A percentile compares a stretch with the other conserved stretches of the same genome.
phyloP scores from a whole-genome alignment of 2,113 vertebrate genomes.

The Chelonoidis abingdonii region DNA sequence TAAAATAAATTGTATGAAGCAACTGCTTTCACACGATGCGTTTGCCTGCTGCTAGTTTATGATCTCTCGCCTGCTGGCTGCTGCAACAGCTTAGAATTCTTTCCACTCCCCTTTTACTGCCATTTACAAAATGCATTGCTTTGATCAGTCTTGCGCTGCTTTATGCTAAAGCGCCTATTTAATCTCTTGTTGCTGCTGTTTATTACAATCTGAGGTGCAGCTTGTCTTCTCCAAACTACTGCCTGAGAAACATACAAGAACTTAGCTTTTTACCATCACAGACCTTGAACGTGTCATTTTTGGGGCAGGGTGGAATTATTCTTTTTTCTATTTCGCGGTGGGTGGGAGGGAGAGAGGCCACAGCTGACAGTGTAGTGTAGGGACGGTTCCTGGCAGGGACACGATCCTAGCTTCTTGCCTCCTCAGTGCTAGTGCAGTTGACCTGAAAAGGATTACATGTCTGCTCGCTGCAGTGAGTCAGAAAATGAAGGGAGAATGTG shows the following conservation, averaged over 20 bases:
- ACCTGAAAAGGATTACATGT: not conserved
- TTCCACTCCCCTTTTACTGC: not conserved
- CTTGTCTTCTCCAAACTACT: not conserved
- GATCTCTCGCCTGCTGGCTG: accelerated
- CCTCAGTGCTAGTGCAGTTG: not conserved
- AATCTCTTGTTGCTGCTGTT: not conserved
- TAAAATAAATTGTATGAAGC: conserved; percentile 61
- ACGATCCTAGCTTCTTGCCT: not conserved
- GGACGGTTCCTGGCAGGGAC: not conserved
- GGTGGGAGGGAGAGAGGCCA: not conserved
- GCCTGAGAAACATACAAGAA: not conserved
- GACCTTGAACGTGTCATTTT: not conserved
- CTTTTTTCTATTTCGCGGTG: not conserved
- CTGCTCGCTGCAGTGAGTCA: not conserved
- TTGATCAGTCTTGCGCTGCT: not conserved
- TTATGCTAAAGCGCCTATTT: not conserved
- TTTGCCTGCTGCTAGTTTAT: accelerated
- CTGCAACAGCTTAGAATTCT: not conserved
- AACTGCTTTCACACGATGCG: accelerated
- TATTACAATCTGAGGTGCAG: not conserved
- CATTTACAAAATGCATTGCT: accelerated
- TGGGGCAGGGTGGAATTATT: not conserved
- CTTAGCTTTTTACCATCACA: not conserved
- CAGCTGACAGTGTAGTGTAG: not conserved
- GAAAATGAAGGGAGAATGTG: not conserved